A percentile compares a stretch with the other conserved stretches of the same genome.
phyloP scores from a whole-genome alignment of 2,113 vertebrate genomes.

The Anas platyrhynchos region DNA sequence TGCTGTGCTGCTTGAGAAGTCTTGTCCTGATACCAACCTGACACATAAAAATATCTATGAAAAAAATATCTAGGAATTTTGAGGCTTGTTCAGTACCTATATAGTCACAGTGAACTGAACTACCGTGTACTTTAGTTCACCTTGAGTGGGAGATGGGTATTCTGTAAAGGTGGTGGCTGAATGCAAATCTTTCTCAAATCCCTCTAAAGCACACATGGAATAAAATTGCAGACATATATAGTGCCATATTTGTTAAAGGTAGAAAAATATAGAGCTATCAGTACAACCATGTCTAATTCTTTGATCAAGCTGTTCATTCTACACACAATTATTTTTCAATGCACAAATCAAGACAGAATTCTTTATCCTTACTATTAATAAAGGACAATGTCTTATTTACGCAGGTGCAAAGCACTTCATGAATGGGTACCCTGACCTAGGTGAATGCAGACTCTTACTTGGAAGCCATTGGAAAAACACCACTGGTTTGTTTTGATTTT shows the following conservation, averaged over 20 bases:
- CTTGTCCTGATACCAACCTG: background rate
- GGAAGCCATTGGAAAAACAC: slow-evolving; percentile 55
- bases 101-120: background rate
- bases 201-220: background rate
- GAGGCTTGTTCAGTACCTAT: background rate
- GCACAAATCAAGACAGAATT: slow-evolving; percentile 12
- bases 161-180: background rate
- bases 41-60: background rate
- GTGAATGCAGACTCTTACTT: slow-evolving; percentile 33
- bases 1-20: background rate
- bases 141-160: background rate
- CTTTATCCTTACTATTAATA: slow-evolving; percentile 18
- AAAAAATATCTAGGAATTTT: background rate
- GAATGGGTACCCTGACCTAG: slow-evolving; percentile 18
- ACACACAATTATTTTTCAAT: slow-evolving; percentile 47
- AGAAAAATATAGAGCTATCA: background rate
- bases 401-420: slow-evolving; percentile 14
- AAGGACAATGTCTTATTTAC: slow-evolving; percentile 48
- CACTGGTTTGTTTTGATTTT: slow-evolving; percentile 51
- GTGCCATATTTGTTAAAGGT: slow-evolving; percentile 12
- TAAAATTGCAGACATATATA: slow-evolving; percentile 14
- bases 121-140: background rate
- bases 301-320: slow-evolving; percentile 36
- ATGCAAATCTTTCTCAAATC: background rate
- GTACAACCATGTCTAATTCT: slow-evolving; percentile 1